Evolutionary conservation across 2,797 vertebrate species (phyloP).

Genomic region (Alauda arvensis): DNA sequence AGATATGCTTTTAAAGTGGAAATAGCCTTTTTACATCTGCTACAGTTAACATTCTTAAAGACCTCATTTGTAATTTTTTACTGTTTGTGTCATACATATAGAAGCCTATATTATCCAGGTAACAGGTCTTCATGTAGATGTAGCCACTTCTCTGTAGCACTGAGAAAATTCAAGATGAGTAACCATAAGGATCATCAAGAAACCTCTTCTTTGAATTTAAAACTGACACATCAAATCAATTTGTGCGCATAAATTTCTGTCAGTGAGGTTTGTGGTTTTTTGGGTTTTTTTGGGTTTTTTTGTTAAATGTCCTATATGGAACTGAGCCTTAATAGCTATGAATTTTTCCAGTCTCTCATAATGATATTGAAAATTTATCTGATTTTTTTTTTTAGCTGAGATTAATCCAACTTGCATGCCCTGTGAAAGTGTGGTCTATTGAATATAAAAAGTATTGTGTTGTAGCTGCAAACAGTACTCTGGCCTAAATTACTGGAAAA

Average conservation of each 20-base stretch:
- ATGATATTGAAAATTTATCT: not conserved
- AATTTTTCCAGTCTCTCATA: not conserved
- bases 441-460: not conserved
- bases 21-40: not conserved
- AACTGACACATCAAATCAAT: not conserved
- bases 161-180: not conserved
- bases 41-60: not conserved
- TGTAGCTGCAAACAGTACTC: not conserved
- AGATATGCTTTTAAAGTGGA: not conserved
- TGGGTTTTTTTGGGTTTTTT: not conserved
- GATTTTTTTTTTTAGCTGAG: not conserved
- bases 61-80: not conserved
- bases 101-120: not conserved
- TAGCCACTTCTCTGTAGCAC: not conserved
- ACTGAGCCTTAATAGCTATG: not conserved
- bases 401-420: not conserved
- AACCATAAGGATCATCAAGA: not conserved
- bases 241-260: not conserved
- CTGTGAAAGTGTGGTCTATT: not conserved
- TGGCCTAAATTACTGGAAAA: not conserved
- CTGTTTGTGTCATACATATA: not conserved
- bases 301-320: not conserved
- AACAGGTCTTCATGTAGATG: not conserved
- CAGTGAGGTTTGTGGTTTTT: not conserved
- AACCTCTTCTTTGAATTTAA: not conserved